Conservation (phyloP, 2,113 vertebrate species). For the Orientallactaga bullata region DNA sequence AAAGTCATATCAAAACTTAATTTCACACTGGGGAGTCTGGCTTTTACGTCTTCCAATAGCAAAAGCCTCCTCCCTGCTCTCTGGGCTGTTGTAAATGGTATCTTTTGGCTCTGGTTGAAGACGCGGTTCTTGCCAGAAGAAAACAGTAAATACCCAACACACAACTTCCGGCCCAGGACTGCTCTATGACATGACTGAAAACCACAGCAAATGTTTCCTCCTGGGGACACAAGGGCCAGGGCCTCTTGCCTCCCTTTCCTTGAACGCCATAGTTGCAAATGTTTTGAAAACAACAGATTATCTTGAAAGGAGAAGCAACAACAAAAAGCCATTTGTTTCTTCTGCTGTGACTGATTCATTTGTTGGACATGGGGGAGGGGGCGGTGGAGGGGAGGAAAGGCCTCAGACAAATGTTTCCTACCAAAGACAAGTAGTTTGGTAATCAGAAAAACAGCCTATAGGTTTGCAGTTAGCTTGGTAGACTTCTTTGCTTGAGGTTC, state of each 20-base stretch:
- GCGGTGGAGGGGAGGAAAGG: background rate
- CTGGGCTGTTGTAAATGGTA: background rate
- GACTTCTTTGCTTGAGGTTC: background rate
- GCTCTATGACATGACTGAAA: background rate
- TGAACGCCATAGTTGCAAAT: slow-evolving; percentile 54
- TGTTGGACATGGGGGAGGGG: background rate
- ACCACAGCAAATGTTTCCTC: background rate
- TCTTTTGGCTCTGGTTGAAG: background rate
- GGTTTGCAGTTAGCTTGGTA: background rate
- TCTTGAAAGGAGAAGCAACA: slow-evolving; percentile 42
- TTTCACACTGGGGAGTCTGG: background rate
- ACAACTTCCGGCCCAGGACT: slow-evolving; percentile 11
- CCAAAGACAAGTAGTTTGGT: background rate
- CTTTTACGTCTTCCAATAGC: background rate
- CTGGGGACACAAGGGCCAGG: background rate
- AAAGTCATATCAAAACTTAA: background rate
- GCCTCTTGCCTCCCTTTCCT: slow-evolving; percentile 38
- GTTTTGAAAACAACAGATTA: slow-evolving; percentile 72
- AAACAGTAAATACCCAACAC: slow-evolving; percentile 1
- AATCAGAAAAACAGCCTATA: background rate
- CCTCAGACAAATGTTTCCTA: slow-evolving; percentile 58
- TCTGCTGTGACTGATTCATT: background rate
- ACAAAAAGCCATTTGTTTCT: slow-evolving; percentile 74
- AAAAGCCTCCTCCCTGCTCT: background rate
- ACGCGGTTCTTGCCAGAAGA: slow-evolving; percentile 37